Evolutionary conservation across 2,888 invertebrate genomes (phyloP), one percentile per base, ranked within the genome.

Genomic region (Lacanobia wlatinum): DNA sequence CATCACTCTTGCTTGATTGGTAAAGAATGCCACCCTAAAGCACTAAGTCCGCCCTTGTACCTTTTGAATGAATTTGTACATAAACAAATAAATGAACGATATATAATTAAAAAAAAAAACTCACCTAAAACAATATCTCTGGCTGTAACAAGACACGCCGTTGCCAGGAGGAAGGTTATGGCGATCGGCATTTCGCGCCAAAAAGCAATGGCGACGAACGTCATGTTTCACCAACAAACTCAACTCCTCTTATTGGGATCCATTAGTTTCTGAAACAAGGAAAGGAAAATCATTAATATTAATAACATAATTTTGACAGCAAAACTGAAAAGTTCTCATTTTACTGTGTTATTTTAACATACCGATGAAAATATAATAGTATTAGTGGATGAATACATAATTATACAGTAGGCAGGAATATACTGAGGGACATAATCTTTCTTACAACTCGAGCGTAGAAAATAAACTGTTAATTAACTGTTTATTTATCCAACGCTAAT

Each of bases 201-300:
- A 94, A 93, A 92, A 85, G 90, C 90, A 91, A 92, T 92, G 87
- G 89, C 89, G 89, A 89, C 88, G 85, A 89, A 92, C 90, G 88
- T 94, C 95, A 95, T 96, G 88, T 93, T 94, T 90, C 93, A 88
- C 87, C 87, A 78, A 73, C 87, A 85, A 90, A 85, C 89, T 94
- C 92, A 94, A 90, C 92, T 93, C 60, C 89, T 93, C 90, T 91
- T 93, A 88, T 92, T 91, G 85, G 92, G 94, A 95, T 94, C 96
- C 96, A 96, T 96, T 94, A 94, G 95, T 88, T 92, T 92, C 96
- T 96, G 94, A 72, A 95, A 96, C 94, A 95, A 95, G 83, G 64
- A 23, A 64, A 67, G 21, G 12, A 66, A 53, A 14, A 28, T 50
- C 10, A 46, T 78, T 50, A 53, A 23, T 53, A 66, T 38, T 28